These are phyloP conservation scores for Seira musarum DNA, from an alignment of 2,888 invertebrate genomes.

Conservation along the genomic window DNA sequence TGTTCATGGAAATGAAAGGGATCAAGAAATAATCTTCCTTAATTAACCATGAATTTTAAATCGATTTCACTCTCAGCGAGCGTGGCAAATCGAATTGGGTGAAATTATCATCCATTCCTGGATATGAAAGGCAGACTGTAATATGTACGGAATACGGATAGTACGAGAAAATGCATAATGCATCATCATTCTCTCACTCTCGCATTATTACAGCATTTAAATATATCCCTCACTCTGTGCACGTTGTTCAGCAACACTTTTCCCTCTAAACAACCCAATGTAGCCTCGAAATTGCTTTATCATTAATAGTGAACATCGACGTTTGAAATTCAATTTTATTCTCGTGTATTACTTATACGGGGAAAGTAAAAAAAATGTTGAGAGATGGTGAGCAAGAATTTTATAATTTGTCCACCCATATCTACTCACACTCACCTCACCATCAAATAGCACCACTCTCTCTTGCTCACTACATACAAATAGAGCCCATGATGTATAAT, in stretches of 20 bases:
- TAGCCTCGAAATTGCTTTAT: no score
- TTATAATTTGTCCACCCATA: conserved; percentile 45
- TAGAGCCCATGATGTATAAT: conserved; percentile 57
- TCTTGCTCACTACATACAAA: not conserved
- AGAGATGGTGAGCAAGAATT: conserved; percentile 45
- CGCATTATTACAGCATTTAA: not conserved
- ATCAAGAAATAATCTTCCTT: conserved; percentile 55
- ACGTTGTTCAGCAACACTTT: no score
- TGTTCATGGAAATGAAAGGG: conserved; percentile 38
- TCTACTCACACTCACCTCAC: conserved; percentile 18
- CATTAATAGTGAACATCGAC: no score
- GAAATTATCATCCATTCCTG: no score
- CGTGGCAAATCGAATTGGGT: conserved; percentile 57
- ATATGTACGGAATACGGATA: no score
- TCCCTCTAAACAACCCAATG: no score
- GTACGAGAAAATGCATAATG: no score
- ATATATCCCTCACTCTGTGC: not conserved
- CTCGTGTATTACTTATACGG: no score
- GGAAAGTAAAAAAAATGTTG: conserved; percentile 48
- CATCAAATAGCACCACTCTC: conserved; percentile 20
- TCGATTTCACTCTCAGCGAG: conserved; percentile 54
- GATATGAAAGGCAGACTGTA: no score
- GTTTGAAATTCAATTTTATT: no score
- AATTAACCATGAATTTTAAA: conserved; percentile 62
- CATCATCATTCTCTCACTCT: conserved; percentile 13